Base-by-base conservation (phyloP, 1,140 invertebrate species). In the Heliconius eleuchia region DNA sequence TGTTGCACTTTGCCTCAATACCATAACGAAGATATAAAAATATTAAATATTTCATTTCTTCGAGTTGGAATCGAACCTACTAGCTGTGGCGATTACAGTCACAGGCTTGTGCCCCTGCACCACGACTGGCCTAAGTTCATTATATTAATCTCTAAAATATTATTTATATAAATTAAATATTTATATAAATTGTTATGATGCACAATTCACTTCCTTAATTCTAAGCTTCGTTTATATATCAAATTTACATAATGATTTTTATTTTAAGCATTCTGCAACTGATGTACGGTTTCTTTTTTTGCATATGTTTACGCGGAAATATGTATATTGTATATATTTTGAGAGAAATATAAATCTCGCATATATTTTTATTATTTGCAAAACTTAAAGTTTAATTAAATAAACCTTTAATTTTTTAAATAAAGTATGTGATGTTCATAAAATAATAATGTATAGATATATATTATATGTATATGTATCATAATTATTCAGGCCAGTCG, bases 191-290 rank as follows among this genome's bases (percentile, higher is more conserved):
- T 66, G 60, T 66, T 66, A 66, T 66, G 60, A 66, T 66, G 60
- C 5, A 37, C 60, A 76, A 71, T 5, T 52, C 23, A 76, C 39
- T 76, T 76, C 74, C 74, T 76, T 70, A 71, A 66, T 70, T 76
- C 42, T 46, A 76, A 60, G 16, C 23, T 42, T 23, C 30, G 37
- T 23, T n/a, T 60, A 42, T 19, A 37, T n/a, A 70, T 76, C 18
- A 42, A 76, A 76, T 76, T 75, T 60, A 52, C 74, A 75, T 75
- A 46, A 23, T 39, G 13, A 30, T 70, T 76, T 46, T 42, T 42
- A 70, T 76, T 55, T 76, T 76, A 50, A 70, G 27, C 60, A 66
- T 30, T 66, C 60, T 66, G 60, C 60, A 66, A 66, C 60, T 66
- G 23, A 66, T 5, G 9, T 30, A 76, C 2, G n/a, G n/a, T 76